Base-by-base conservation (phyloP, 2,797 vertebrate species). In the Esox lucius region DNA sequence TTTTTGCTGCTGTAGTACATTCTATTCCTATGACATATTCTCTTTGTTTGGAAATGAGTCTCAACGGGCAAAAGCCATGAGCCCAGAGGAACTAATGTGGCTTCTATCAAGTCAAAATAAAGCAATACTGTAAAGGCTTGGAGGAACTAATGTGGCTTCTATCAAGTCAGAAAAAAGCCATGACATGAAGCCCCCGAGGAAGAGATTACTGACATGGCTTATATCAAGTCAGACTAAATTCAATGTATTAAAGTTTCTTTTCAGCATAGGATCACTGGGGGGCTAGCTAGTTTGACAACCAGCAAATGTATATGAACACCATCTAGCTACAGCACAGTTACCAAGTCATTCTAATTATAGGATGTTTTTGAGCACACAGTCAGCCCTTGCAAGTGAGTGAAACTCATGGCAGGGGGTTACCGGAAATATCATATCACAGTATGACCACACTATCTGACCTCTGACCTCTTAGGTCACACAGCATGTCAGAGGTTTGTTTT, bases 371-470 rank as follows among this genome's bases (percentile, higher is more conserved):
- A 56, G 53, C 26, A 68, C 35, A 42, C 19, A 11, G n/a, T 31
- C 17, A 8, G 31, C 13, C 2, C 48, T 28, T 53, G 13, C 49
- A 42, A 48, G 42, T 53, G 0, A 64, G 53, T 76, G 65, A 65
- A 80, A 70, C 69, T 75, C 19, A 22, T 70, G 16, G 65, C 73
- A 74, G 68, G 73, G 72, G 78, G 71, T 78, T 78, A 76, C 74
- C 74, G 48, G 74, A 46, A 46, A 31, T 61, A 68, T 84, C 78
- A 82, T 78, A 74, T 80, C 46, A 22, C 46, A 24, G 28, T 35
- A 22, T 68, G 61, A 68, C 48, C 65, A 53, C n/a, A 78, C 80
- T 82, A 75, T 64, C 0, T 5, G 77, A 84, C 81, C 85, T 79
- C 51, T 79, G 77, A 84, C 81, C 83, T 59, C 26, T 71, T 35